Evolutionary conservation across 2,888 invertebrate species (phyloP).

Genomic region (Dolichomitus sp.): DNA sequence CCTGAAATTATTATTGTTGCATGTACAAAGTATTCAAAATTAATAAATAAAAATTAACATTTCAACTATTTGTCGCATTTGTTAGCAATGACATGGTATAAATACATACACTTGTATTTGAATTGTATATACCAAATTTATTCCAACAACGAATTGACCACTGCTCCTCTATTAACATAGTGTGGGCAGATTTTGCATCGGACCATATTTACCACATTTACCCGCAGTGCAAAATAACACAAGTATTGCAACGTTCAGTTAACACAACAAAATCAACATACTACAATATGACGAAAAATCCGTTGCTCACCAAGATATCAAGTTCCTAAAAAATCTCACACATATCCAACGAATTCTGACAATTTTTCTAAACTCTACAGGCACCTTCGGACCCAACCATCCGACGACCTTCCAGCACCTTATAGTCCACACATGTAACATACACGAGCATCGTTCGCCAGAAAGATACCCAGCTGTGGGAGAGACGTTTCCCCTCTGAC

Average conservation of each 20-base stretch:
- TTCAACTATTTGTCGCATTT: too few relatives aligned
- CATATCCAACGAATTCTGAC: conserved; percentile 12
- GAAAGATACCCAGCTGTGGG: conserved; percentile 56
- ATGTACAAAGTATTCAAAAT: too few relatives aligned
- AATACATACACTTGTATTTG: too few relatives aligned
- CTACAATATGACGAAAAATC: background rate
- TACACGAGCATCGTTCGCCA: conserved; percentile 47
- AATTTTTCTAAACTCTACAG: conserved; percentile 5
- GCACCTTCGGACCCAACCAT: conserved; percentile 46
- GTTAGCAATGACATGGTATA: too few relatives aligned
- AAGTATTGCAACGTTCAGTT: background rate
- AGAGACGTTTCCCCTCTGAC: conserved; percentile 50
- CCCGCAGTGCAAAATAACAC: background rate
- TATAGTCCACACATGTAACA: conserved; percentile 48
- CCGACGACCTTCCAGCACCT: conserved; percentile 62
- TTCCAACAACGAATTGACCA: background rate
- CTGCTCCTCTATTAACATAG: background rate
- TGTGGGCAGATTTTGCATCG: background rate
- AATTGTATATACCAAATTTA: conserved; percentile 9
- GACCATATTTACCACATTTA: background rate
- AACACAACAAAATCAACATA: background rate
- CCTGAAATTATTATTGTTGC: too few relatives aligned
- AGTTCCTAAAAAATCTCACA: conserved; percentile 6
- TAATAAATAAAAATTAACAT: too few relatives aligned
- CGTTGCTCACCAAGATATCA: background rate